Conservation (phyloP, 1,140 invertebrate species). For the Asobara japonica region DNA sequence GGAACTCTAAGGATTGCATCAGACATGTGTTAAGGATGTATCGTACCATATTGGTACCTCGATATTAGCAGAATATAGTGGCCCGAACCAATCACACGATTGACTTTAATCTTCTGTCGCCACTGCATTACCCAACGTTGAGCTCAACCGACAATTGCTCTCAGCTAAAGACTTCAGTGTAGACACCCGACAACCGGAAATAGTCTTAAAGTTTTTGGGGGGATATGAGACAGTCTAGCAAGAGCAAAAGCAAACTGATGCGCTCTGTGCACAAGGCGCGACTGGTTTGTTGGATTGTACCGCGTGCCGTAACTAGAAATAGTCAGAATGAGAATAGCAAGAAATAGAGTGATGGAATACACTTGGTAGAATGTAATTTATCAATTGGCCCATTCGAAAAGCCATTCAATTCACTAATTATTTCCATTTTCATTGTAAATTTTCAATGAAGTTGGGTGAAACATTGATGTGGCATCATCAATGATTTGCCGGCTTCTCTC, state of each 20-base stretch:
- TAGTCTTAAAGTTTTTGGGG: not conserved
- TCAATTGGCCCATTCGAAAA: not conserved
- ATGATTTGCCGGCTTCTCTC: not conserved
- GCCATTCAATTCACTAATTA: not conserved
- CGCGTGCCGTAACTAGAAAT: conserved; percentile 47
- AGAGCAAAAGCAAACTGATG: conserved; percentile 39
- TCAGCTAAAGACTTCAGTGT: not conserved
- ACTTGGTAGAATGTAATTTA: conserved; percentile 16
- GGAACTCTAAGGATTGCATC: conserved; percentile 4
- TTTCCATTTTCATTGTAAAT: conserved; percentile 6
- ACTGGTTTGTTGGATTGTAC: conserved; percentile 44
- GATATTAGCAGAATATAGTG: conserved; percentile 62
- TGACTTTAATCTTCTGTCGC: conserved; percentile 60
- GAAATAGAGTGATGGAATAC: conserved; percentile 21
- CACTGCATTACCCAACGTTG: conserved; percentile 60
- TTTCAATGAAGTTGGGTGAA: not conserved
- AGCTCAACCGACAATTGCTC: not conserved
- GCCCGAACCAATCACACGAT: conserved; percentile 64
- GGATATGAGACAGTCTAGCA: not conserved
- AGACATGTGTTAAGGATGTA: not conserved
- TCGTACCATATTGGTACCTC: conserved; percentile 65
- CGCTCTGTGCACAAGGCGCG: conserved; percentile 47
- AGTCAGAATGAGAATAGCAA: conserved; percentile 55
- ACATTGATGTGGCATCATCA: not conserved
- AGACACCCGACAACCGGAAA: not conserved